These are phyloP conservation scores for Clamator glandarius DNA, from an alignment of 2,797 vertebrate species.

Conservation along the genomic window DNA sequence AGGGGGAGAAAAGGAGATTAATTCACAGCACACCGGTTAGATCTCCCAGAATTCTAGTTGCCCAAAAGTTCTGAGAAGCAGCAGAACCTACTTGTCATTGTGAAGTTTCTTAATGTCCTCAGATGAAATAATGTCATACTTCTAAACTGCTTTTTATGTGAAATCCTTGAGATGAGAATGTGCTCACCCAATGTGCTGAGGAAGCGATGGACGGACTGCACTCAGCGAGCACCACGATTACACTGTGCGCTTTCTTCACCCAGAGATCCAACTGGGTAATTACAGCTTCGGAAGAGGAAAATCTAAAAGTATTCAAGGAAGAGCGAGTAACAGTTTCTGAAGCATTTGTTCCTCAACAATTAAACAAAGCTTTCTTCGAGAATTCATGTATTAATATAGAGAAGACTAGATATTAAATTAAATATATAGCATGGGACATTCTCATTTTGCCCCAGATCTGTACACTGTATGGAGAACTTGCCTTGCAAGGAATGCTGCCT, in stretches of 20 bases:
- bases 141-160: neutral
- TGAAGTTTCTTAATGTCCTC: neutral
- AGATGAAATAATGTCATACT: neutral
- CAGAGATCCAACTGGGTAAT: neutral
- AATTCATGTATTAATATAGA: neutral
- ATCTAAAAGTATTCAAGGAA: neutral
- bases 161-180: neutral
- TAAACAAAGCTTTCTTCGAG: neutral
- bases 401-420: neutral
- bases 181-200: neutral
- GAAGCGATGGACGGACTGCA: neutral
- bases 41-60: neutral
- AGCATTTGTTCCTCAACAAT: neutral
- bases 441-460: neutral
- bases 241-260: neutral
- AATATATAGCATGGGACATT: neutral
- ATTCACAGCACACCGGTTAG: neutral
- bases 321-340: neutral
- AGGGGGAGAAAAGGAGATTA: neutral
- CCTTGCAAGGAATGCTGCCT: neutral
- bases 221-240: neutral
- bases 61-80: neutral
- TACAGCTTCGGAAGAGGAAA: neutral
- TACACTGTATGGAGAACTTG: neutral
- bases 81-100: neutral